A percentile compares a stretch with the other conserved stretches of the same genome.
Evolutionary conservation across 2,797 vertebrate species (phyloP).

Genomic region (Oryzias sinensis): DNA sequence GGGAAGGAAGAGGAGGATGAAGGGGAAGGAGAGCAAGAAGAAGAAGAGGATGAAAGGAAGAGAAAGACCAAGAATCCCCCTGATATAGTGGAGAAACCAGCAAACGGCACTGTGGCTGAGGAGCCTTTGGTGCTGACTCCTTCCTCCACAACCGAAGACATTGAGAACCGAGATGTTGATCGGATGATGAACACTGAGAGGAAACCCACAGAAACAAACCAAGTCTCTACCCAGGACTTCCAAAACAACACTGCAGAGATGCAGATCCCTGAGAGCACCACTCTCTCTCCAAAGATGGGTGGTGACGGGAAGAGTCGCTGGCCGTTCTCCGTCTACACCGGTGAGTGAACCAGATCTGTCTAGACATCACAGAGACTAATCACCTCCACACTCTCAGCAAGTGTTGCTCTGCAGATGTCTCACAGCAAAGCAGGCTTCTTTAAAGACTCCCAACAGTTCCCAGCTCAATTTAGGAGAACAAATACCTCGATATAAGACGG

Average conservation of each 20-base stretch:
- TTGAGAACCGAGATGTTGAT: conserved; percentile 41
- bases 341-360: conserved; percentile 55
- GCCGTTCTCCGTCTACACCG: conserved; percentile 77
- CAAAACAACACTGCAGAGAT: conserved; percentile 68
- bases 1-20: conserved; percentile 79
- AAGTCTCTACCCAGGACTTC: conserved; percentile 70
- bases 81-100: conserved; percentile 49
- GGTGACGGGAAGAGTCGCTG: conserved; percentile 54
- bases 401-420: conserved; percentile 11
- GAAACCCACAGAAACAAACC: conserved; percentile 30
- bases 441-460: conserved; percentile 29
- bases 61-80: conserved; percentile 77
- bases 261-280: conserved; percentile 74
- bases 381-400: conserved; percentile 3
- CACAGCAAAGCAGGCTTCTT: conserved; percentile 17
- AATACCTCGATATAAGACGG: conserved; percentile 55
- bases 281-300: conserved; percentile 53
- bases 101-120: conserved; percentile 60
- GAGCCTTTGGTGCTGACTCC: conserved; percentile 70
- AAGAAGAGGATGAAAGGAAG: conserved; percentile 83
- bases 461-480: conserved; percentile 44
- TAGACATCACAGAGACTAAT: conserved; percentile 7
- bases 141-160: conserved; percentile 74
- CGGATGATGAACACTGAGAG: conserved; percentile 26
- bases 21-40: conserved; percentile 79